Conservation (phyloP, 2,888 invertebrate species). For the Cheilosia impressa region DNA sequence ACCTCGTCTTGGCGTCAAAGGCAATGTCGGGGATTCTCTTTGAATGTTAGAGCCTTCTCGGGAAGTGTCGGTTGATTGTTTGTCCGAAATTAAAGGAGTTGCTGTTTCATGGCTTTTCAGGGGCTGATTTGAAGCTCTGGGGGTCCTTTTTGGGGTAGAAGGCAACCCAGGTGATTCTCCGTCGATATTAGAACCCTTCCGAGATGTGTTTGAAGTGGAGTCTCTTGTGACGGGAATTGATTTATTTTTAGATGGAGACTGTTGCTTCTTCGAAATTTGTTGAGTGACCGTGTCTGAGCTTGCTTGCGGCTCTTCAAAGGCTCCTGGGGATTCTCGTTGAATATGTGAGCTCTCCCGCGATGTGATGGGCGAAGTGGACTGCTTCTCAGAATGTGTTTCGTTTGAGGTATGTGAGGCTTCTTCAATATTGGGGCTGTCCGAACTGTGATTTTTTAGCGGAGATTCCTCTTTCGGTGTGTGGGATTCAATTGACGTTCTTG, state of each 20-base stretch:
- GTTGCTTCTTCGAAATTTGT: too few species aligned
- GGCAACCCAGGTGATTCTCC: background rate
- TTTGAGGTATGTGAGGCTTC: background rate
- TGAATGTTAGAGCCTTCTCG: background rate
- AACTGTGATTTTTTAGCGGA: background rate
- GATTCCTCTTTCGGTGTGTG: background rate
- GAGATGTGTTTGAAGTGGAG: background rate
- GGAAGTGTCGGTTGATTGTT: background rate
- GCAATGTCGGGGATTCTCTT: slow-evolving; percentile 27
- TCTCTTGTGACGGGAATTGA: too few species aligned
- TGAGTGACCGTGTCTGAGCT: too few species aligned
- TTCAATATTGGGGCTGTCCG: background rate
- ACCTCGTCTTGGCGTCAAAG: slow-evolving; percentile 24
- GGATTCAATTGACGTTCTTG: background rate
- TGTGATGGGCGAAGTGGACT: background rate
- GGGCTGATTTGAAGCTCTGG: too few species aligned
- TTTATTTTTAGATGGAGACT: too few species aligned
- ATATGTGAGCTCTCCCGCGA: background rate
- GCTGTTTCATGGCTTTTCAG: too few species aligned
- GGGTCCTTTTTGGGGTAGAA: background rate
- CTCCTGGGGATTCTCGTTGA: background rate
- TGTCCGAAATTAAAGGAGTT: too few species aligned
- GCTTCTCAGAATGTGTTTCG: background rate
- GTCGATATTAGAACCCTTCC: background rate
- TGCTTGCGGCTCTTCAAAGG: too few species aligned